These are phyloP conservation scores for Muscicapa adusta DNA, from an alignment of 2,113 vertebrate species.

Conservation along the genomic window DNA sequence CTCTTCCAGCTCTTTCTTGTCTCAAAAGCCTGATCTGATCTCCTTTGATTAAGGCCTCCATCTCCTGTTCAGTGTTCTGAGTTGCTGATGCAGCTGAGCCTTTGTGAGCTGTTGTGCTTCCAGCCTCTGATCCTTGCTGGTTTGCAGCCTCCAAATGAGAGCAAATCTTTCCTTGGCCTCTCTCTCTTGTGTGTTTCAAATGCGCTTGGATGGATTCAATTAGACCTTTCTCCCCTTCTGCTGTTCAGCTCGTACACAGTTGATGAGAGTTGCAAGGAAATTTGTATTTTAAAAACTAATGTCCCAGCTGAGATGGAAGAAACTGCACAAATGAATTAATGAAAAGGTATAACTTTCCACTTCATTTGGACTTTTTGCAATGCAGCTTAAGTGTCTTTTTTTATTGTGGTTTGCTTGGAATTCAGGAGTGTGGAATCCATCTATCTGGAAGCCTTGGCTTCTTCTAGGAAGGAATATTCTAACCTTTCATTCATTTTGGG, in stretches of 20 bases:
- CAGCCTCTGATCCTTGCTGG: neutral
- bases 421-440: neutral
- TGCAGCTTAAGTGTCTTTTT: neutral
- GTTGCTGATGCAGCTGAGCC: neutral
- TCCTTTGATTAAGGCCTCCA: neutral
- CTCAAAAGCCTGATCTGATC: neutral
- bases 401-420: neutral
- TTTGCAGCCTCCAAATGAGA: neutral
- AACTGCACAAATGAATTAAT: constrained; percentile 37
- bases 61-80: neutral
- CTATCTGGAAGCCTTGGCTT: neutral
- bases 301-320: constrained; percentile 52
- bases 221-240: constrained; percentile 44
- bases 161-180: neutral
- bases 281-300: constrained; percentile 48
- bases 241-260: constrained; percentile 56
- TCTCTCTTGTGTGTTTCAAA: neutral
- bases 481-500: neutral
- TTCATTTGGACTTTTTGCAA: constrained; percentile 14
- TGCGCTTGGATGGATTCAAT: constrained; percentile 2
- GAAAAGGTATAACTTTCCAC: constrained; percentile 55
- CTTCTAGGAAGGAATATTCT: neutral
- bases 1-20: neutral
- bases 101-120: neutral
- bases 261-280: constrained; percentile 61